phyloP scores from a whole-genome alignment of 2,888 invertebrate genomes.

The Cepaea hortensis region DNA sequence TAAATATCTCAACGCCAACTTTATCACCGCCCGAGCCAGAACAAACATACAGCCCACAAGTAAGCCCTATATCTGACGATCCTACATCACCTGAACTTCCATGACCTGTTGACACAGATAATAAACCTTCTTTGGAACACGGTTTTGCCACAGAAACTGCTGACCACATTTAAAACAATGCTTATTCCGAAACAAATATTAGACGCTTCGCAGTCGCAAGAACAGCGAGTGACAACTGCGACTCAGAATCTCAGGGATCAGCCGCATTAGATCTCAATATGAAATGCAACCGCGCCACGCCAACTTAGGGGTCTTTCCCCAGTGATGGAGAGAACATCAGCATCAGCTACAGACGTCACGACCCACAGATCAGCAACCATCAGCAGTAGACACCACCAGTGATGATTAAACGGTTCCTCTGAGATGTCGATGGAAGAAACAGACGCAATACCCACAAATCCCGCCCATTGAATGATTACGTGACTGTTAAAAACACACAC shows the following conservation, averaged over 20 bases:
- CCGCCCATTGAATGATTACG: not conserved
- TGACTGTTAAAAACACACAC: not conserved
- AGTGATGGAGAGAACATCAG: not conserved
- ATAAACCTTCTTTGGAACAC: no score
- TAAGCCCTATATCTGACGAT: no score
- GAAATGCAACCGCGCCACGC: not conserved
- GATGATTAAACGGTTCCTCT: conserved; percentile 21
- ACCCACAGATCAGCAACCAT: not conserved
- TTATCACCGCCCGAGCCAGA: no score
- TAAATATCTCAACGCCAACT: no score
- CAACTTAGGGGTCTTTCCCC: not conserved
- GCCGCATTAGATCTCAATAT: conserved; percentile 26
- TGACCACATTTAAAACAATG: no score
- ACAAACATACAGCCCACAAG: no score
- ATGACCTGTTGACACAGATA: no score
- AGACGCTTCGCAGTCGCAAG: not conserved
- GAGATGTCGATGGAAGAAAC: conserved; percentile 43
- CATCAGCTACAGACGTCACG: not conserved
- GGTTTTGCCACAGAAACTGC: no score
- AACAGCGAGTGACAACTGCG: not conserved
- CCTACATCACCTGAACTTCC: no score
- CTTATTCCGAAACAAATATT: no score
- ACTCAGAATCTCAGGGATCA: not conserved
- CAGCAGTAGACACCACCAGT: not conserved
- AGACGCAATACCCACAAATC: conserved; percentile 9